Evolutionary conservation across 2,888 invertebrate species (phyloP).

Genomic region (Polylopha cassiicola): DNA sequence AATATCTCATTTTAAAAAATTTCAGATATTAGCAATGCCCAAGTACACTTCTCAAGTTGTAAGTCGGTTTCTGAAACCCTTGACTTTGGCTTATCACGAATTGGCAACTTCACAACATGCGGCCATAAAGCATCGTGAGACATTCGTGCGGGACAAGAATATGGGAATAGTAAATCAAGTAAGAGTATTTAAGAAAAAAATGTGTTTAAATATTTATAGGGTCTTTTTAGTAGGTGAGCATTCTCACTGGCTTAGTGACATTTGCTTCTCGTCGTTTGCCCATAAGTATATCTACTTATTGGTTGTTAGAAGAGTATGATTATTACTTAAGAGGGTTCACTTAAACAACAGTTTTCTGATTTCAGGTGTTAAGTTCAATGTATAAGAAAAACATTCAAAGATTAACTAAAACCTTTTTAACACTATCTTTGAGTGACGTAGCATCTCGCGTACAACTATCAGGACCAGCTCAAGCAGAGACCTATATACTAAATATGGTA

Average conservation of each 20-base stretch:
- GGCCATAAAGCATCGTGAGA: slow-evolving; percentile 89
- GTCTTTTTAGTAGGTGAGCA: not conserved
- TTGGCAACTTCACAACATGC: slow-evolving; percentile 88
- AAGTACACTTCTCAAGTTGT: slow-evolving; percentile 96
- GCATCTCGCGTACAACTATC: slow-evolving; percentile 92
- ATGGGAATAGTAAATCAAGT: slow-evolving; percentile 87
- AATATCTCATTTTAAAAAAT: too few relatives aligned
- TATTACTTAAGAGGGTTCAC: too few relatives aligned
- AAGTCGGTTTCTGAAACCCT: slow-evolving; percentile 87
- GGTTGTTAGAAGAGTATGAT: too few relatives aligned
- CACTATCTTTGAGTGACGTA: slow-evolving; percentile 91
- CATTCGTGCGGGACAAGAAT: slow-evolving; percentile 86
- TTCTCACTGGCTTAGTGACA: too few relatives aligned
- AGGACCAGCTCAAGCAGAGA: slow-evolving; percentile 92
- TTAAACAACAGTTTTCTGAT: slow-evolving; percentile 15
- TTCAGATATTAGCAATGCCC: slow-evolving; percentile 82
- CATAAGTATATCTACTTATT: too few relatives aligned
- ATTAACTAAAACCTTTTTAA: slow-evolving; percentile 95
- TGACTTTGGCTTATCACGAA: slow-evolving; percentile 93
- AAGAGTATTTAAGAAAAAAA: slow-evolving; percentile 21
- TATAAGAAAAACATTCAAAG: slow-evolving; percentile 98
- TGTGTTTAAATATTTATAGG: not conserved
- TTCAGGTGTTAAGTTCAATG: slow-evolving; percentile 89
- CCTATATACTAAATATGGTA: slow-evolving; percentile 96
- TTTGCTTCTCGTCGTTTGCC: too few relatives aligned